A percentile compares a stretch with the other conserved stretches of the same genome.
phyloP scores from a whole-genome alignment of 2,113 vertebrate species.

The Sphaerodactylus townsendi region DNA sequence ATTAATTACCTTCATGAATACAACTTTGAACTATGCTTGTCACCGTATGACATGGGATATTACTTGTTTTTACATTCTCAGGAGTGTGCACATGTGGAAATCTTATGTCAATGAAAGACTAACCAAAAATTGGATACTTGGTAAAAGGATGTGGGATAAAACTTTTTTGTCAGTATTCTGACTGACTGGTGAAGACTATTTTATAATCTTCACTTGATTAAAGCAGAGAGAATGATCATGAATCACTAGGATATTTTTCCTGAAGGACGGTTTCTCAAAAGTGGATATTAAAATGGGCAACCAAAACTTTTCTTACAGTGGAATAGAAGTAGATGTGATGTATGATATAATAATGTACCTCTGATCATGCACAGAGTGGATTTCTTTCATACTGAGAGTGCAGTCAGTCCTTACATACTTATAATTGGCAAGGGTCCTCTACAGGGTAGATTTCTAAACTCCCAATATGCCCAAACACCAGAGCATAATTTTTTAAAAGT shows the following conservation, averaged over 20 bases:
- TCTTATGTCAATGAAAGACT: slow-evolving; percentile 22
- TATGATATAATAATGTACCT: not conserved
- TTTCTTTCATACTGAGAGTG: too few species aligned
- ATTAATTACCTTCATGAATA: slow-evolving; percentile 75
- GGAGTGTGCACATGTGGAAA: slow-evolving; percentile 14
- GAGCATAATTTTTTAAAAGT: not conserved
- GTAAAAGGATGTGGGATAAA: slow-evolving; percentile 2
- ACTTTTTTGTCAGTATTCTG: slow-evolving; percentile 29
- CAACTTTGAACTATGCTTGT: slow-evolving; percentile 69
- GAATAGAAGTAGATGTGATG: not conserved
- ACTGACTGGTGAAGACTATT: slow-evolving; percentile 36
- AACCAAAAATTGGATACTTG: slow-evolving; percentile 33
- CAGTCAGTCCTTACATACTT: not conserved
- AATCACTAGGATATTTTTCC: slow-evolving; percentile 16
- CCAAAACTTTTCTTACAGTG: not conserved
- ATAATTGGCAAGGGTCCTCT: not conserved
- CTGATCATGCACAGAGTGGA: not conserved
- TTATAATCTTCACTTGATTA: slow-evolving; percentile 26
- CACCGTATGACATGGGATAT: slow-evolving; percentile 44
- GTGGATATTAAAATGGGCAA: not conserved
- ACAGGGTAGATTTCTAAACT: not conserved
- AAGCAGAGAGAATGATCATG: slow-evolving; percentile 40
- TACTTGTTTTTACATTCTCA: slow-evolving; percentile 52
- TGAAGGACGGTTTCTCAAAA: slow-evolving; percentile 31
- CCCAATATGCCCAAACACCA: not conserved